Evolutionary conservation across 2,888 invertebrate species (phyloP), one percentile per base, ranked within the genome.

Genomic region (Amaurobius ferox): DNA sequence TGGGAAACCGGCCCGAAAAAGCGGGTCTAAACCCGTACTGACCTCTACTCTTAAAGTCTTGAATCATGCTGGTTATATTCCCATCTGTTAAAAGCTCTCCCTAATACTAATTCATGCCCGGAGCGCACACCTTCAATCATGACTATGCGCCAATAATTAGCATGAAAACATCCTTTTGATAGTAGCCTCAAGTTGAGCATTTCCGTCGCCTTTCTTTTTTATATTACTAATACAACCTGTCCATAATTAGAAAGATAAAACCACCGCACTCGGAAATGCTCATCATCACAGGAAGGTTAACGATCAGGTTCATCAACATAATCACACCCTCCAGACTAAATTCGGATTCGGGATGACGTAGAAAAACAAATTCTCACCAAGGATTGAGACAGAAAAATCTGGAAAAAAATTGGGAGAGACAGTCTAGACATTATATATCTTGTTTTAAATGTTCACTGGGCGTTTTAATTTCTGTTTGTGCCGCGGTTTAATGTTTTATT

Each of bases 401-500:
- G n/a, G 19, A 29, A 64, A 30, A 64, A 55, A n/a, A n/a, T 6
- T 11, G 19, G 23, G 0, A 61, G n/a, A 29, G 28, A 16, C 13
- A 29, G 79, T 79, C 79, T 79, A 79, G 79, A 79, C 79, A 32
- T 35, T 48, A 39, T 44, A 39, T 9, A 79, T 79, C 71, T 66
- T 30, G 67, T 55, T 61, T 19, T 19, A n/a, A n/a, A n/a, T n/a
- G n/a, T n/a, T n/a, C n/a, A n/a, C n/a, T n/a, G n/a, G n/a, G 1
- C 19, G 29, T 23, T 3, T 77, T 55, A 48, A 32, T 29, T 16
- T 9, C 35, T 35, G 29, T 23, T 66, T n/a, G 29, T 67, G 23
- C 16, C 44, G 23, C 19, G 5, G 19, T n/a, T n/a, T n/a, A n/a
- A 1, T 23, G 55, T 55, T 55, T 55, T 55, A 23, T 2, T 55